These are phyloP conservation scores for Crotalus helleri DNA, from an alignment of 2,113 vertebrate species.

Conservation along the genomic window DNA sequence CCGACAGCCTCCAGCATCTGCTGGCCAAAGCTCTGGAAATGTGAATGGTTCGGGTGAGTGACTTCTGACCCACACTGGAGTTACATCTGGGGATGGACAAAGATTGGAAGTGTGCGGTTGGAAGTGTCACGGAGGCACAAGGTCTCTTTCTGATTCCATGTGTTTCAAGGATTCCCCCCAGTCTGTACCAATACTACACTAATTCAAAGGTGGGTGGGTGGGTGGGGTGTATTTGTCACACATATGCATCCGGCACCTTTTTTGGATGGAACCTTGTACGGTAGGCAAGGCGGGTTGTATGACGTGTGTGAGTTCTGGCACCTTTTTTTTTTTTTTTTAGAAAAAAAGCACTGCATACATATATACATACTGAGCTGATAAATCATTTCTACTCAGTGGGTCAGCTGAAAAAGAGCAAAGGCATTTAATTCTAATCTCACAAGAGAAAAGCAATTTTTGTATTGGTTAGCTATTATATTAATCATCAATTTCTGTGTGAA, in stretches of 20 bases:
- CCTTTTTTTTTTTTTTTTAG: too few relatives aligned
- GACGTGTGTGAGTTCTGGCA: too few relatives aligned
- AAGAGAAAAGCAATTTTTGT: not conserved
- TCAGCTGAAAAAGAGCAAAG: not conserved
- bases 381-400: not conserved
- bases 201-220: not conserved
- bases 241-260: not conserved
- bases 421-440: not conserved
- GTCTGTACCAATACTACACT: not conserved
- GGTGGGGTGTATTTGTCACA: not conserved
- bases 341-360: too few relatives aligned
- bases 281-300: too few relatives aligned
- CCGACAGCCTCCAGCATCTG: not conserved
- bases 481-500: not conserved
- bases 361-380: not conserved
- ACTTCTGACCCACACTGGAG: not conserved
- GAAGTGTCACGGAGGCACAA: not conserved
- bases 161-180: not conserved
- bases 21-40: not conserved
- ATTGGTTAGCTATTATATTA: not conserved
- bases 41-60: not conserved
- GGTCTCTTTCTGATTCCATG: not conserved
- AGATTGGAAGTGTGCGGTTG: not conserved
- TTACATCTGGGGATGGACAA: not conserved
- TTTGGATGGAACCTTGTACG: too few relatives aligned